A percentile compares a stretch with the other conserved stretches of the same genome.
Conservation (phyloP, 2,888 invertebrate species). For the Marasmarcha lunaedactyla region DNA sequence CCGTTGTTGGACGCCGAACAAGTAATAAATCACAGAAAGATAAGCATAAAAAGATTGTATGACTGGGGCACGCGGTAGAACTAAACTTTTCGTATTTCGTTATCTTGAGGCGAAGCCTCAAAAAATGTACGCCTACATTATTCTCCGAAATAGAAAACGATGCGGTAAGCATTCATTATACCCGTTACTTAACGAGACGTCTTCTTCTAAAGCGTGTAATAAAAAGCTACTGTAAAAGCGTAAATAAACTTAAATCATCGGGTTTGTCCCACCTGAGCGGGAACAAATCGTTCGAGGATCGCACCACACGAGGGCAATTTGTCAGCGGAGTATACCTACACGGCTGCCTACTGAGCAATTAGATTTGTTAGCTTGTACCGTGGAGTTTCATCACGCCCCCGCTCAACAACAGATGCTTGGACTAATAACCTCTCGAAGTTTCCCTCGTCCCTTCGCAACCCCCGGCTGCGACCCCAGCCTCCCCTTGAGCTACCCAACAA, state of each 20-base stretch:
- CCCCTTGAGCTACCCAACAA: conserved; percentile 74
- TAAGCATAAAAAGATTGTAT: conserved; percentile 71
- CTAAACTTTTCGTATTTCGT: conserved; percentile 66
- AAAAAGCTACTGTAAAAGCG: conserved; percentile 9
- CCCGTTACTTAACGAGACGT: not conserved
- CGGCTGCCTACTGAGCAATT: conserved; percentile 67
- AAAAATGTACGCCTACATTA: conserved; percentile 44
- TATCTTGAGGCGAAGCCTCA: conserved; percentile 52
- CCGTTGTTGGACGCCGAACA: conserved; percentile 67
- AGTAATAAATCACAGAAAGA: conserved; percentile 68
- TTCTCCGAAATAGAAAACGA: conserved; percentile 36
- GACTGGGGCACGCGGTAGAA: conserved; percentile 65
- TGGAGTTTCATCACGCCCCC: conserved; percentile 65
- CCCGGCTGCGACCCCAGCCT: conserved; percentile 49
- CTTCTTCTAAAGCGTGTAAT: not conserved
- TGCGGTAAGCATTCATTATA: not conserved
- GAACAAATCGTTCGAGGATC: conserved; percentile 44
- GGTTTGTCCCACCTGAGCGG: conserved; percentile 34
- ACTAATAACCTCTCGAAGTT: conserved; percentile 73
- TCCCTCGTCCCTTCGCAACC: conserved; percentile 46
- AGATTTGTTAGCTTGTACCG: conserved; percentile 70
- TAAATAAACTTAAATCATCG: conserved; percentile 29
- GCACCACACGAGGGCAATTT: conserved; percentile 53
- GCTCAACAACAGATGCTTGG: conserved; percentile 72
- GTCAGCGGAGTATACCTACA: conserved; percentile 47